phyloP scores from a whole-genome alignment of 2,888 invertebrate species.

The Nasonovia ribisnigri region DNA sequence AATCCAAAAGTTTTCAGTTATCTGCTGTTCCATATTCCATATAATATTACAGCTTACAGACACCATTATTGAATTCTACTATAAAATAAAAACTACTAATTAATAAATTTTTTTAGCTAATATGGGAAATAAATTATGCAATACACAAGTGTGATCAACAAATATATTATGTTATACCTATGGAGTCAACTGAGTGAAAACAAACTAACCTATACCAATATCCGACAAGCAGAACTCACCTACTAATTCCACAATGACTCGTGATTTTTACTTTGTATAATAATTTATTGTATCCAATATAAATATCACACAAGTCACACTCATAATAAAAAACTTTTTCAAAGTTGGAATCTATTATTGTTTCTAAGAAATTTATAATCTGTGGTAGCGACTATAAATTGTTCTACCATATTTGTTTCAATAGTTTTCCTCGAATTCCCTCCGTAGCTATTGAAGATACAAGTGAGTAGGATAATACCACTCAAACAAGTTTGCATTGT shows the following conservation, averaged over 20 bases:
- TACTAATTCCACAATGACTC: neutral
- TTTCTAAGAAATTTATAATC: neutral
- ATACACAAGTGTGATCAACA: too few relatives aligned
- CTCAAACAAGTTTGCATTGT: constrained; percentile 30
- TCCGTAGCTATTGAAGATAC: neutral
- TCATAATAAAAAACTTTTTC: neutral
- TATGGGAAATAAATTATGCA: too few relatives aligned
- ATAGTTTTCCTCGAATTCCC: constrained; percentile 27
- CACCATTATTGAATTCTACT: too few relatives aligned
- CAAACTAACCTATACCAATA: too few relatives aligned
- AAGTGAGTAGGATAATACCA: constrained; percentile 10
- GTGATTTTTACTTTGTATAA: neutral
- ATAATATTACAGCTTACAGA: too few relatives aligned
- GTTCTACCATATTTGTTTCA: constrained; percentile 5
- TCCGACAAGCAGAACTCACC: too few relatives aligned
- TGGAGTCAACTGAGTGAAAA: too few relatives aligned
- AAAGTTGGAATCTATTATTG: neutral
- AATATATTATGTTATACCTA: too few relatives aligned
- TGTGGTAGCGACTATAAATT: neutral
- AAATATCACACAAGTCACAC: neutral
- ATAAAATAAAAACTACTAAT: too few relatives aligned
- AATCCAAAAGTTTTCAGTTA: too few relatives aligned
- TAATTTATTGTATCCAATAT: neutral
- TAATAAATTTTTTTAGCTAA: too few relatives aligned
- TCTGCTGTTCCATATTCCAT: too few relatives aligned